Base-by-base conservation (phyloP, 2,888 invertebrate genomes). In the Digitonthophagus gazella region DNA sequence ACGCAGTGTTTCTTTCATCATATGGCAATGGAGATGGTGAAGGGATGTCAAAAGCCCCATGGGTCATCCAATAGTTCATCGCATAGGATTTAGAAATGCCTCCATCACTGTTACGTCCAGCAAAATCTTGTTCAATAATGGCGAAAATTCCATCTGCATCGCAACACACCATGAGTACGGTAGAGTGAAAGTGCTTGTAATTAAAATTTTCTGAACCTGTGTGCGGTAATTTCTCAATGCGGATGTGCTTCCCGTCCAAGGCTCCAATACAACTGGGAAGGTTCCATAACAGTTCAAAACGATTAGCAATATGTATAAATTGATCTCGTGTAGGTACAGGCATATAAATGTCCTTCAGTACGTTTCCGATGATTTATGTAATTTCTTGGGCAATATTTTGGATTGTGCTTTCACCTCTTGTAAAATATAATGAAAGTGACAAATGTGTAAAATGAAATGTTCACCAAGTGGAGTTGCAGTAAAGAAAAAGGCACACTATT, bases 111-210 rank as follows among this genome's bases (percentile, higher is more conserved):
- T 16, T 14, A n/a, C 58, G 11, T 14, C 58, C 58, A 58, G 11
- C 11, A 15, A n/a, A 58, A 14, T 16, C 58, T 14, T 8, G 11
- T 14, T 58, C 58, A 15, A 58, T 58, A 58, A 15, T n/a, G 1
- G 56, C 55, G 66, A 68, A 65, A 14, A 67, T 6, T 14, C 64
- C 55, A 55, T 77, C 75, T 14, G 76, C 75, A 72, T 76, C 75
- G 61, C 74, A 71, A 57, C 72, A 72, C 11, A 71, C 73, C 72
- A 76, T 28, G 65, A 78, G 69, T 4, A 77, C 75, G 64, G 73
- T 73, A 15, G 77, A 76, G 65, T 75, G 73, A 65, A 14, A 58
- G 15, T 58, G 11, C 58, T 58, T 58, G 58, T 58, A 58, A 15
- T 58, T 58, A 15, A 58, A 58, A 15, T 58, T 15, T 58, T 14